Evolutionary conservation across 2,797 vertebrate genomes (phyloP).

Genomic region (Thaleichthys pacificus): DNA sequence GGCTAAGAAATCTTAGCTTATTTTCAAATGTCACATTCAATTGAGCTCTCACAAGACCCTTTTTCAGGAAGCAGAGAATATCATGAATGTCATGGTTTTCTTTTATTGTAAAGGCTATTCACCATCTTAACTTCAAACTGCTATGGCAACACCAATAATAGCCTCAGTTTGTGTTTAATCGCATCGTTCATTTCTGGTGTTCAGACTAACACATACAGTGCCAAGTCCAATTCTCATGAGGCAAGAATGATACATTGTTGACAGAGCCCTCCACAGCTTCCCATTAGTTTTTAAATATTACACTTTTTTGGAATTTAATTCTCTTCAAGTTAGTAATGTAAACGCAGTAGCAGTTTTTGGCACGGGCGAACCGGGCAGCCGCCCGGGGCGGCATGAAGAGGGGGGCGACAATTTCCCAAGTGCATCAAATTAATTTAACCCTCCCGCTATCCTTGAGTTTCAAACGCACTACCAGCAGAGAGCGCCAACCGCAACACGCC

Average conservation of each 20-base stretch:
- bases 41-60: constrained; percentile 69
- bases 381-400: no score
- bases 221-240: constrained; percentile 42
- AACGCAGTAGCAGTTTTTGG: no score
- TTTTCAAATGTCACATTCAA: constrained; percentile 68
- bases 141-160: constrained; percentile 85
- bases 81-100: constrained; percentile 67
- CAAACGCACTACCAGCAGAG: no score
- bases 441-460: no score
- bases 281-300: background rate
- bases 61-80: constrained; percentile 52
- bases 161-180: constrained; percentile 71
- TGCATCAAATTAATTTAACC: no score
- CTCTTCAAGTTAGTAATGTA: no score
- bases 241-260: constrained; percentile 34
- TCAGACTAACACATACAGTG: constrained; percentile 55
- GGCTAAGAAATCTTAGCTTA: constrained; percentile 26
- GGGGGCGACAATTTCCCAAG: no score
- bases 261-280: background rate
- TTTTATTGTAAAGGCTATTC: constrained; percentile 74
- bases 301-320: constrained; percentile 32
- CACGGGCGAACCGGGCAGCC: no score
- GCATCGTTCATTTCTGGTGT: constrained; percentile 73
- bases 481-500: no score
- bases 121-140: constrained; percentile 85